phyloP scores from a whole-genome alignment of 1,140 invertebrate species.

The Aleiodes sp. region DNA sequence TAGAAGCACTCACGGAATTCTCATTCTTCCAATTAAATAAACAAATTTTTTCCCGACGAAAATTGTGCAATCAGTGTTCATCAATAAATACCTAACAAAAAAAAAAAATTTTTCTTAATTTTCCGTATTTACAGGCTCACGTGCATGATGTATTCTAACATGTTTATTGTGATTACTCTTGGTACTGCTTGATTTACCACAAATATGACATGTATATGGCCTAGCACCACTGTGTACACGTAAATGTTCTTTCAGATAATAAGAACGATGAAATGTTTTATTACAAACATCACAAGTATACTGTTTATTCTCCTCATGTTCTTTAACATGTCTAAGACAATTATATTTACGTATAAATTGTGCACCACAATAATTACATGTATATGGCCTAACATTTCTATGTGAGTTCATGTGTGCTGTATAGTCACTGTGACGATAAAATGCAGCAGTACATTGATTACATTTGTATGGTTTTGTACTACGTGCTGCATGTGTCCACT shows the following conservation, averaged over 20 bases:
- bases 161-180: conserved; percentile 92
- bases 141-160: conserved; percentile 85
- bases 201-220: conserved; percentile 85
- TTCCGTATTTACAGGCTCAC: conserved; percentile 85
- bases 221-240: conserved; percentile 84
- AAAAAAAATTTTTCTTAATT: conserved; percentile 73
- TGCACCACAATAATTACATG: conserved; percentile 92
- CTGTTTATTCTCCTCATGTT: conserved; percentile 89
- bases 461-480: conserved; percentile 88
- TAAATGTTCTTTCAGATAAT: conserved; percentile 87
- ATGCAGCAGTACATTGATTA: conserved; percentile 82
- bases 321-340: conserved; percentile 87
- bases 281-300: conserved; percentile 89
- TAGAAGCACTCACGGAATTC: too few relatives aligned
- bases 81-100: too few relatives aligned
- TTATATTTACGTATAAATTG: conserved; percentile 94
- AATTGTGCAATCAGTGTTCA: too few relatives aligned
- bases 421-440: conserved; percentile 81
- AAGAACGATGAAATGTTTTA: conserved; percentile 86
- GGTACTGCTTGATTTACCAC: conserved; percentile 85
- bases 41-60: too few relatives aligned
- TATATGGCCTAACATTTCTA: conserved; percentile 82
- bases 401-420: conserved; percentile 86
- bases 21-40: too few relatives aligned
- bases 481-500: conserved; percentile 87